A percentile compares a stretch with the other conserved stretches of the same genome.
These are phyloP conservation scores for Halcyon badia DNA, from an alignment of 2,797 vertebrate species.

Conservation along the genomic window DNA sequence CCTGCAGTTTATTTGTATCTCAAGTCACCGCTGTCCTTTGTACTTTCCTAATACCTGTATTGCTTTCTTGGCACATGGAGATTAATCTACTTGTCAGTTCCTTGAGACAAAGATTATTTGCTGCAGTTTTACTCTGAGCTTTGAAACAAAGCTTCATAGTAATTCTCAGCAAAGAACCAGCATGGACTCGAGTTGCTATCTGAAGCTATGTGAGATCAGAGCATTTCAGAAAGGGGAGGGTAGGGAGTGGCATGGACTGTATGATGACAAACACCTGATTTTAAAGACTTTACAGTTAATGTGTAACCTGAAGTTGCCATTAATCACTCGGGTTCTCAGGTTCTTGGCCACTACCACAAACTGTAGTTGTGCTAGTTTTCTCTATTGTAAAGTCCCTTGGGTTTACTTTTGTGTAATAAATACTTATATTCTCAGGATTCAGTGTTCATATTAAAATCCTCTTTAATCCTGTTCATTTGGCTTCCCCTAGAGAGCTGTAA, in stretches of 20 bases:
- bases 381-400: not conserved
- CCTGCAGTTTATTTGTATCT: not conserved
- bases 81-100: not conserved
- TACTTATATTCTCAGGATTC: not conserved
- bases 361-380: not conserved
- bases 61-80: not conserved
- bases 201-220: not conserved
- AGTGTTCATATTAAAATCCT: not conserved
- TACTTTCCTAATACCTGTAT: not conserved
- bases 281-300: constrained; percentile 6
- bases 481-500: not conserved
- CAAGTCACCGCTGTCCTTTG: not conserved
- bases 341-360: not conserved
- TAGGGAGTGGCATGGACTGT: not conserved
- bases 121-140: not conserved
- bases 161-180: not conserved
- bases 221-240: not conserved
- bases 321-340: not conserved
- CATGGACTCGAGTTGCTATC: not conserved
- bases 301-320: constrained; percentile 27
- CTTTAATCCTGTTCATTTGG: not conserved
- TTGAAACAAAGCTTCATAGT: not conserved
- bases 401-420: not conserved
- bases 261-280: not conserved
- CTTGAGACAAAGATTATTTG: not conserved